These are phyloP conservation scores for Propithecus perrieri DNA, from an alignment of 2,797 vertebrate species.

Conservation along the genomic window DNA sequence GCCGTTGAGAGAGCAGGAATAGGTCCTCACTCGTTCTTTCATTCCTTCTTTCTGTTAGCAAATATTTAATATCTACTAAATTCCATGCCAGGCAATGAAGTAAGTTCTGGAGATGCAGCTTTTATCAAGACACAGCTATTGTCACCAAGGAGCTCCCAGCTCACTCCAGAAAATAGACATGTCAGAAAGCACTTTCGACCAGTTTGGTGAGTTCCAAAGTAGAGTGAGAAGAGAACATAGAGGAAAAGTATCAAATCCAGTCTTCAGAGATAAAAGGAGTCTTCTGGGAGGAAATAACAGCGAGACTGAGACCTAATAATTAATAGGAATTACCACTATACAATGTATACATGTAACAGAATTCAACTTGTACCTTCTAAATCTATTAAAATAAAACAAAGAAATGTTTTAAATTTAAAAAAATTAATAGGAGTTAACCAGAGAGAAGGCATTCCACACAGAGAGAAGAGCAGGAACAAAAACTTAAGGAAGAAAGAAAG, in stretches of 20 bases:
- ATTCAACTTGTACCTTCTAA: too few relatives aligned
- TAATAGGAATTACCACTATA: too few relatives aligned
- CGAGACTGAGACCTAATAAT: neutral
- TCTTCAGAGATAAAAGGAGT: neutral
- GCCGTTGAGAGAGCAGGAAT: neutral
- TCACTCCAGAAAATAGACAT: neutral
- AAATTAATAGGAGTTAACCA: neutral
- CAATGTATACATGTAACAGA: too few relatives aligned
- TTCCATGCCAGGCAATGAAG: neutral
- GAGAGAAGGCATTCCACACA: neutral
- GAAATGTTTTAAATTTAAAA: too few relatives aligned
- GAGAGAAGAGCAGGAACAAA: neutral
- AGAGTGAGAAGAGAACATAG: neutral
- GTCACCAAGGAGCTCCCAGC: neutral
- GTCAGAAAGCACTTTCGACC: neutral
- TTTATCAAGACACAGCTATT: neutral
- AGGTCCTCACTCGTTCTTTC: neutral
- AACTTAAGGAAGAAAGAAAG: neutral
- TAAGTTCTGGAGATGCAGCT: neutral
- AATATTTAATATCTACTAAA: neutral
- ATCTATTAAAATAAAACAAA: too few relatives aligned
- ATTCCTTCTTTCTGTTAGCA: neutral
- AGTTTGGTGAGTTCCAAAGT: neutral
- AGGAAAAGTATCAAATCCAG: neutral
- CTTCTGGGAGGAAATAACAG: neutral